phyloP scores from a whole-genome alignment of 92 coral and sea anemone genomes.

The Hydrozoanthus gracilis region DNA sequence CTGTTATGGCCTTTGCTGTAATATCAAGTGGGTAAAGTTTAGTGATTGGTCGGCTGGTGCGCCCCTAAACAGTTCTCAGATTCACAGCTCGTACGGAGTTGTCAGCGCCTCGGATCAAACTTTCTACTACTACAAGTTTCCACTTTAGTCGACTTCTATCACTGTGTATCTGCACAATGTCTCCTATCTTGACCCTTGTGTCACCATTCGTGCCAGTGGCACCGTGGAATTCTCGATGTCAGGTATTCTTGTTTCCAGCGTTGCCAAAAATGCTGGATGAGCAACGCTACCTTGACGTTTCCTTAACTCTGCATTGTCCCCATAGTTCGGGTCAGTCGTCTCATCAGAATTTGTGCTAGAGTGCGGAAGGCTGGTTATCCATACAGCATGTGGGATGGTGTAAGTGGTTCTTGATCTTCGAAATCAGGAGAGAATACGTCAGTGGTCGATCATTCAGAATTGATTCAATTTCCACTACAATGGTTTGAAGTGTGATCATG shows the following conservation, averaged over 20 bases:
- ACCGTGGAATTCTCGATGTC: conserved; percentile 41
- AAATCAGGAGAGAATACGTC: conserved; percentile 61
- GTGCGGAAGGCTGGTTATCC: neutral
- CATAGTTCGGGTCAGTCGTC: conserved; percentile 1
- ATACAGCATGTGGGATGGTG: conserved; percentile 60
- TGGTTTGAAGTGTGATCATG: conserved; percentile 41
- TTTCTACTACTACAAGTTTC: conserved; percentile 46
- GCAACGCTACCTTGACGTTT: conserved; percentile 34
- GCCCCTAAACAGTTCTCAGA: conserved; percentile 27
- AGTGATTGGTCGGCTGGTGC: conserved; percentile 41
- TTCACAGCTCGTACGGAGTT: conserved; percentile 33
- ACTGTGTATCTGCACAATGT: conserved; percentile 37
- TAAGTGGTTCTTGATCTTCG: conserved; percentile 62
- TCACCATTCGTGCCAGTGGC: conserved; percentile 41
- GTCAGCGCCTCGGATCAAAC: conserved; percentile 43
- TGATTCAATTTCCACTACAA: conserved; percentile 67
- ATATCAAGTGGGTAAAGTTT: conserved; percentile 57
- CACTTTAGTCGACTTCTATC: conserved; percentile 22
- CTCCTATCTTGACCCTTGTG: conserved; percentile 27
- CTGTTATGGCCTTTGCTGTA: conserved; percentile 6
- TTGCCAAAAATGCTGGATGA: conserved; percentile 61
- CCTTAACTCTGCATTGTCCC: neutral
- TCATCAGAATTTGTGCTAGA: neutral
- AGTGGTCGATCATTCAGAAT: conserved; percentile 56
- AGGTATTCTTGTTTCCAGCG: conserved; percentile 62